These are phyloP conservation scores for Conus ventricosus DNA, from an alignment of 1,140 invertebrate species.

Conservation along the genomic window DNA sequence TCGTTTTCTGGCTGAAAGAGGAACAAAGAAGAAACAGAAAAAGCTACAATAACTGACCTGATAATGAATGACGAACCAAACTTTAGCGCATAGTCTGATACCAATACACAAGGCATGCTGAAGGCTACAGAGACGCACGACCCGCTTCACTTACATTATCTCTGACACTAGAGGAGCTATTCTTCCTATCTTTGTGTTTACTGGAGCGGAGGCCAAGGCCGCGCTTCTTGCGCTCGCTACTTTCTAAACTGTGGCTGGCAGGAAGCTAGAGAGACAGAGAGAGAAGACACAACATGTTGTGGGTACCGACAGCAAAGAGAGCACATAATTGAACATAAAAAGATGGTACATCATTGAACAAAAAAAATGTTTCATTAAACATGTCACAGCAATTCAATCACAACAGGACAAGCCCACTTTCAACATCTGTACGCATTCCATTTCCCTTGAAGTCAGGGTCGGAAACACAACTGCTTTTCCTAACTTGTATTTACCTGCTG, in stretches of 20 bases:
- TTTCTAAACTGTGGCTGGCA: slow-evolving; percentile 33
- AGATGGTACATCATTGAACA: neutral
- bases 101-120: neutral
- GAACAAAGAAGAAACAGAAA: no score
- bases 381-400: neutral
- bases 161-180: slow-evolving; percentile 38
- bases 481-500: no score
- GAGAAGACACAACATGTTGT: neutral
- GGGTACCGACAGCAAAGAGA: neutral
- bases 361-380: neutral
- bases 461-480: no score
- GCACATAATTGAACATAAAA: neutral
- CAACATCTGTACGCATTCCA: no score
- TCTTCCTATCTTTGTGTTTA: slow-evolving; percentile 41
- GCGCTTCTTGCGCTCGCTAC: slow-evolving; percentile 36
- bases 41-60: no score
- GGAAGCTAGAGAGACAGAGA: slow-evolving; percentile 30
- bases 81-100: no score
- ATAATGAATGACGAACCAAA: no score
- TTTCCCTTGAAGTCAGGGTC: no score
- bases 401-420: neutral
- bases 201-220: slow-evolving; percentile 39
- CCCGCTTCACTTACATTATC: slow-evolving; percentile 34
- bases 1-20: no score
- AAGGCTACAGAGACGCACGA: neutral